Evolutionary conservation across 2,113 vertebrate genomes (phyloP), one percentile per base, ranked within the genome.

Genomic region (Morphnarchus princeps): DNA sequence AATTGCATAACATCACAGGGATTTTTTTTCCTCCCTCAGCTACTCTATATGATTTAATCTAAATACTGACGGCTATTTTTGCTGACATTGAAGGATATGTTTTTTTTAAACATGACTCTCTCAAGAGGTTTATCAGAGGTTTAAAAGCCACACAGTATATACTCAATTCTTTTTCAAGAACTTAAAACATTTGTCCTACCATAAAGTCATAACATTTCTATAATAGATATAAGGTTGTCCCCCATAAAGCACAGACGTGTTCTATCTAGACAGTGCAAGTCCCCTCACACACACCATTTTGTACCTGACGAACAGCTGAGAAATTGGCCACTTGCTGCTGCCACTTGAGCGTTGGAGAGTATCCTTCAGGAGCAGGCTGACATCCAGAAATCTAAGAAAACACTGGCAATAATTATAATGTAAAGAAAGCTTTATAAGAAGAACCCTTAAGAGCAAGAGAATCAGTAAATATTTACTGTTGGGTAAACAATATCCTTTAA

Each of bases 291-390:
- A 67, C 61, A 57, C 13, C 13, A 5, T 65, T 70, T 22, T 82
- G 83, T 97, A 98, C 99, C 98, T 99, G 99, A 96, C 99, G 98
- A 95, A 99, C 89, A 22, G 97, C 81, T 79, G 99, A 99, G 96
- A 99, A 99, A 87, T 97, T 98, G 74, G 98, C 97, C 89, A 99
- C 99, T 98, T 99, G 99, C 62, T 98, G 99, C 57, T 99, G 99
- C 99, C 99, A 99, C 32, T 95, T 98, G 74, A 99, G 97, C 5
- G 99, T 99, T 54, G 99, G 99, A 63, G 97, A 99, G 86, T 99
- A 99, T 32, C 99, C 99, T 91, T 97, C 98, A 31, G 99, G 99
- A 65, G 99, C 99, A 65, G 99, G 99, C 32, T 98, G 98, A 81
- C 99, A 99, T 8, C 98, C 98, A 2, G 98, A 98, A 92, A 99